Percentiles rank a stretch among this genome's conserved stretches.
phyloP scores from a whole-genome alignment of 2,797 vertebrate genomes.

The Lateolabrax maculatus region DNA sequence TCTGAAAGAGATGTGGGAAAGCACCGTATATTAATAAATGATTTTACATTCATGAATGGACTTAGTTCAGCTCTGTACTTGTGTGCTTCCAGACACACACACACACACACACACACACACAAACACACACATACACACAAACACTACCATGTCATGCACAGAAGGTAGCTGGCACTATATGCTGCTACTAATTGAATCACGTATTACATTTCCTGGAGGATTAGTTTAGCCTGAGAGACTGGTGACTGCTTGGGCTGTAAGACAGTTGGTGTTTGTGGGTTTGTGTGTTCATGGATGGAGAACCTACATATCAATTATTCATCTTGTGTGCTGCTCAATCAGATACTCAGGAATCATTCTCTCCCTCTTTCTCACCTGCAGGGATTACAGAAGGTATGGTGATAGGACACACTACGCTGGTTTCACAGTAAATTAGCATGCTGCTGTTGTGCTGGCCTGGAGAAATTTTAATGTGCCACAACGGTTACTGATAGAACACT shows the following conservation, averaged over 20 bases:
- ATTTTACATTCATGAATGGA: slow-evolving; percentile 59
- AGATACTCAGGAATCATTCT: slow-evolving; percentile 72
- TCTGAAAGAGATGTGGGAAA: slow-evolving; percentile 25
- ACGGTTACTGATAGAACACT: slow-evolving; percentile 45
- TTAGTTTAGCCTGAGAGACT: slow-evolving; percentile 71
- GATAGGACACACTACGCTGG: slow-evolving; percentile 57
- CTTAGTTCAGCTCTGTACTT: slow-evolving; percentile 49
- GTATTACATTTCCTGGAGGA: slow-evolving; percentile 75
- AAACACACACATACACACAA: slow-evolving; percentile 22
- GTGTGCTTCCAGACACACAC: slow-evolving; percentile 1
- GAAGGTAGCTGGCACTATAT: slow-evolving; percentile 35
- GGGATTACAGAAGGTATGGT: slow-evolving; percentile 64
- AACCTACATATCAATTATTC: slow-evolving; percentile 79
- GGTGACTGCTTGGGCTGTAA: slow-evolving; percentile 49
- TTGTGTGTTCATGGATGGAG: slow-evolving; percentile 62
- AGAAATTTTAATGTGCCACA: slow-evolving; percentile 34
- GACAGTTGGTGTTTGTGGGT: slow-evolving; percentile 57
- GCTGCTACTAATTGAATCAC: slow-evolving; percentile 72
- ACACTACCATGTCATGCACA: slow-evolving; percentile 33
- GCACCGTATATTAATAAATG: slow-evolving; percentile 48
- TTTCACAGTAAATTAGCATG: slow-evolving; percentile 67
- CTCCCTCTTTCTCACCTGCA: slow-evolving; percentile 70
- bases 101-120: slow-evolving; percentile 23
- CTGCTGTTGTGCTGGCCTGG: slow-evolving; percentile 53
- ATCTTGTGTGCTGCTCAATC: slow-evolving; percentile 74